Evolutionary conservation across 2,888 invertebrate species (phyloP).

Genomic region (Calliopum simillimum): DNA sequence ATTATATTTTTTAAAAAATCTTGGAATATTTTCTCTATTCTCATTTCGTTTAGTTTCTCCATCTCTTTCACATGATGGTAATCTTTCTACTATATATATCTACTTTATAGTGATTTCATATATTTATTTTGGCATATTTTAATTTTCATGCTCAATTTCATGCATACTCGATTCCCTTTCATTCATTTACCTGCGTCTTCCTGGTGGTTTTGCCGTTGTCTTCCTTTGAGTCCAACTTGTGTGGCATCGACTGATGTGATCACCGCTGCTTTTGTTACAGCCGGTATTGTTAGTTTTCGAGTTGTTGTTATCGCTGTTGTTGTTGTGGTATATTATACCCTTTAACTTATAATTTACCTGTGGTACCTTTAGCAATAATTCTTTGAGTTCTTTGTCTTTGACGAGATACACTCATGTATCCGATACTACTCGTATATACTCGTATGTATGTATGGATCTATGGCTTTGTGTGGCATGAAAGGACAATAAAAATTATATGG

Average conservation of each 20-base stretch:
- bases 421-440: neutral
- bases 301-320: neutral
- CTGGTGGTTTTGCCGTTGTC: no score
- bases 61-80: neutral
- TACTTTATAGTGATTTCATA: neutral
- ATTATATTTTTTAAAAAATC: no score
- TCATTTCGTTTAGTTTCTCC: neutral
- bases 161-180: conserved; percentile 1
- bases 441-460: neutral
- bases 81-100: neutral
- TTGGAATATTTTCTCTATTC: no score
- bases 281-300: neutral
- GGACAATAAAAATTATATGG: conserved; percentile 1
- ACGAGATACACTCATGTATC: no score
- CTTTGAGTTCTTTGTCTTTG: neutral
- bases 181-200: no score
- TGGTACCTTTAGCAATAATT: neutral
- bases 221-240: conserved; percentile 8
- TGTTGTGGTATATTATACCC: neutral
- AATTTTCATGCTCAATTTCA: conserved; percentile 11
- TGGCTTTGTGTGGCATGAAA: neutral
- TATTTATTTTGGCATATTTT: conserved; percentile 4
- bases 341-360: conserved; percentile 25
- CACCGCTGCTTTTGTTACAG: neutral
- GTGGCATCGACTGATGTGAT: conserved; percentile 4